Base-by-base conservation (phyloP, 2,113 vertebrate species). In the Paracanthobrama guichenoti region DNA sequence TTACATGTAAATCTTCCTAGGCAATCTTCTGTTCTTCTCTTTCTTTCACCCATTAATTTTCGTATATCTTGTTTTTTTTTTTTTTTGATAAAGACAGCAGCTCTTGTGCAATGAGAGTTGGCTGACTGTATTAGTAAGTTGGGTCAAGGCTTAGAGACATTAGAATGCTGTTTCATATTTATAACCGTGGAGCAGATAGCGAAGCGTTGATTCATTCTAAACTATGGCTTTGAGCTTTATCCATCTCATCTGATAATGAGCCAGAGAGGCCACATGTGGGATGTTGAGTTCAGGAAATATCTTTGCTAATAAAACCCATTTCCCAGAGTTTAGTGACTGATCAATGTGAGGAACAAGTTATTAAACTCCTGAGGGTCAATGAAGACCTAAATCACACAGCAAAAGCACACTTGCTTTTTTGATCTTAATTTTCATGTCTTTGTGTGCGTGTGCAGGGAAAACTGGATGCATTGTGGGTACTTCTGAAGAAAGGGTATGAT, bases 401-500 rank as follows among this genome's bases (percentile, higher is more conserved):
- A 55, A 20, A 55, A 55, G 18, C 53, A 55, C 9, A 11, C 18
- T 35, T n/a, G 48, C 12, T 46, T 46, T 39, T 71, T 12, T 9
- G 0, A 50, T 28, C 4, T 11, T 9, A 0, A 0, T 4, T 82
- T 9, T 31, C 9, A 9, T 53, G 22, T 28, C 24, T 53, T 6
- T 87, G n/a, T 87, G 67, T 92, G 12, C 87, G 91, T 86, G 60
- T 12, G 12, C 89, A 99, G 98, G 96, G 96, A 71, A 99, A 98
- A 89, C 87, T 99, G 86, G 97, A 99, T 72, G 97, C 97, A 57
- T 90, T 99, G 86, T 99, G 97, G 97, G 95, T 97, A 4, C 91
- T 99, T 64, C 90, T 99, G 88, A 91, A 95, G 89, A 98, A 96
- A 90, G 97, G 97, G 39, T 99, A 99, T 0, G 96, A 98, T 89